phyloP scores from a whole-genome alignment of 2,113 vertebrate species.

The Corythornis cristatus region DNA sequence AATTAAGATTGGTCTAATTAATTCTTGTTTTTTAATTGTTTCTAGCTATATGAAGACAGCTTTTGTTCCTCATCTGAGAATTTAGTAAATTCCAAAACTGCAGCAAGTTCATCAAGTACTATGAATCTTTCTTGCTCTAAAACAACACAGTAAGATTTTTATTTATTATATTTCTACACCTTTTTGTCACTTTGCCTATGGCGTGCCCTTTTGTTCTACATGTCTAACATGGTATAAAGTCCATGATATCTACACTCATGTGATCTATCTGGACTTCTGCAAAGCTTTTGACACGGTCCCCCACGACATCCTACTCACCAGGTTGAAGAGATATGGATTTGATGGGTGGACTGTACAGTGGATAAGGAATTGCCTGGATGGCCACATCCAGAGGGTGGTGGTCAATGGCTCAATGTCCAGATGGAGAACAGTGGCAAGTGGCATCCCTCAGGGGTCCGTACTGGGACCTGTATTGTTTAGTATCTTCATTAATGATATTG shows the following conservation, averaged over 20 bases:
- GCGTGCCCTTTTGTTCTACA: not conserved
- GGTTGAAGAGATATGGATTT: too few species aligned
- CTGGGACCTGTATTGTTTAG: too few species aligned
- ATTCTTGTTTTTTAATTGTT: not conserved
- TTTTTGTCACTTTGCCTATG: not conserved
- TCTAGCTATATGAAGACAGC: constrained; percentile 62
- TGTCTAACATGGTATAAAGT: not conserved
- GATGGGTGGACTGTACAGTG: too few species aligned
- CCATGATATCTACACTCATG: not conserved
- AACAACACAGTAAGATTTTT: constrained; percentile 55
- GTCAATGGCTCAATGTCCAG: too few species aligned
- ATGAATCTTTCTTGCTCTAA: not conserved
- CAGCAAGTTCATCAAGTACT: not conserved
- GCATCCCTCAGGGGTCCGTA: too few species aligned
- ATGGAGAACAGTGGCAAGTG: too few species aligned
- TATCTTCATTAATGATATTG: too few species aligned
- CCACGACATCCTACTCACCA: too few species aligned
- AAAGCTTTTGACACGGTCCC: too few species aligned
- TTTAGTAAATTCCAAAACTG: constrained; percentile 9
- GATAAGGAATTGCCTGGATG: too few species aligned
- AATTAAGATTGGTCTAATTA: not conserved
- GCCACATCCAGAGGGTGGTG: too few species aligned
- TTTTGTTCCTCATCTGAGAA: not conserved
- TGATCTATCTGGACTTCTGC: too few species aligned
- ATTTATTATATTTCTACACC: not conserved